A percentile compares a stretch with the other conserved stretches of the same genome.
These are phyloP conservation scores for Thereva nobilitata DNA, from an alignment of 2,888 invertebrate species.

Conservation along the genomic window DNA sequence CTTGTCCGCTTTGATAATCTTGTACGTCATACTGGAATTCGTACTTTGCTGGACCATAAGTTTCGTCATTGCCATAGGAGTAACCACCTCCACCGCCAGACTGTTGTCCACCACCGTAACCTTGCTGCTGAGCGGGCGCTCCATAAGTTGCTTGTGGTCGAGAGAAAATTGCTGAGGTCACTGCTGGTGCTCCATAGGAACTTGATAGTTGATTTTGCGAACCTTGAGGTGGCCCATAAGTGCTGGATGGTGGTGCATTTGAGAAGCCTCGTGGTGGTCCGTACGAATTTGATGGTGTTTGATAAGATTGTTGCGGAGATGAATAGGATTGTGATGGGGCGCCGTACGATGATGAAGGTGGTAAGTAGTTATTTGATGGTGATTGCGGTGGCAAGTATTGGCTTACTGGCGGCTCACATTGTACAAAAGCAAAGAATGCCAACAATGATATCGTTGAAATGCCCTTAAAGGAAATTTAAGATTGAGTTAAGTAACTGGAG, in stretches of 20 bases:
- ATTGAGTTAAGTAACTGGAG: not conserved
- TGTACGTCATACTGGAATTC: constrained; percentile 71
- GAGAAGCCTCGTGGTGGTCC: constrained; percentile 53
- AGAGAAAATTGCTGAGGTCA: constrained; percentile 60
- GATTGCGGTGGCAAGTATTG: constrained; percentile 41
- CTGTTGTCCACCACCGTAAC: constrained; percentile 37
- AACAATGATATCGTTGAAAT: constrained; percentile 55
- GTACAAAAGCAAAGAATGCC: constrained; percentile 52
- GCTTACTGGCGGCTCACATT: constrained; percentile 55
- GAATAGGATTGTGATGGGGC: constrained; percentile 49
- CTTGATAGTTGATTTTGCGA: constrained; percentile 54
- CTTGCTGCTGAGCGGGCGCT: constrained; percentile 48
- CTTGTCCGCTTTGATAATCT: constrained; percentile 67
- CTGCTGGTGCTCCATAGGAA: constrained; percentile 61
- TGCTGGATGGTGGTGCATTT: constrained; percentile 48
- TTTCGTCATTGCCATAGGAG: constrained; percentile 50
- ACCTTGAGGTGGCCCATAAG: constrained; percentile 52
- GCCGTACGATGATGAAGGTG: constrained; percentile 57
- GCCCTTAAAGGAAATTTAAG: constrained; percentile 47
- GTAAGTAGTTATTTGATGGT: constrained; percentile 52
- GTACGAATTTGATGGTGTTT: constrained; percentile 58
- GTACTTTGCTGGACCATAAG: constrained; percentile 70
- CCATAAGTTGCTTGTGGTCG: constrained; percentile 51
- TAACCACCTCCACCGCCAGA: constrained; percentile 42
- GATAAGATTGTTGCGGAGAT: constrained; percentile 21